Conservation (phyloP, 2,888 invertebrate genomes). For the Malacosoma neustria region DNA sequence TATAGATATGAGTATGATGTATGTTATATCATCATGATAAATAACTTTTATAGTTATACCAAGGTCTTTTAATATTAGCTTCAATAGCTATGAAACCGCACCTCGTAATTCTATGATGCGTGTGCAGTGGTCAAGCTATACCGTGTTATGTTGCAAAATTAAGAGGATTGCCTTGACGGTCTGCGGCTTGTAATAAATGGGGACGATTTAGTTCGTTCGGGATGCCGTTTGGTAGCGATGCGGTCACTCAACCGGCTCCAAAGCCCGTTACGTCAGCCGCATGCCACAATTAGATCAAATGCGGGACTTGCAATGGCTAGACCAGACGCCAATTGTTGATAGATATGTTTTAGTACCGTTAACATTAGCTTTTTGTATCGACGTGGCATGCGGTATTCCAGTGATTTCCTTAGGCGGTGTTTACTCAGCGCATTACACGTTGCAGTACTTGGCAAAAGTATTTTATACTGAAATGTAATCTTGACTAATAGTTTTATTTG, state of each 20-base stretch:
- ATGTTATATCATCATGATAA: no score
- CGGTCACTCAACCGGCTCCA: constrained; percentile 65
- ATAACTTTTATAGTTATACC: no score
- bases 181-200: constrained; percentile 28
- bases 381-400: constrained; percentile 33
- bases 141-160: constrained; percentile 39
- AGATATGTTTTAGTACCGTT: constrained; percentile 61
- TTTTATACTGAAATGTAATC: no score
- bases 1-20: no score
- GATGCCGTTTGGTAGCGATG: constrained; percentile 51
- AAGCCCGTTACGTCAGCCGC: constrained; percentile 65
- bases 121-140: constrained; percentile 35
- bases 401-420: constrained; percentile 26
- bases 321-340: constrained; percentile 49
- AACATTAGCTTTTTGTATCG: constrained; percentile 48
- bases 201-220: constrained; percentile 38
- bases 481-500: no score
- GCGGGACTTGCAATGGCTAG: constrained; percentile 53
- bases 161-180: constrained; percentile 30
- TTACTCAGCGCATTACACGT: no score
- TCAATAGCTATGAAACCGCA: constrained; percentile 27
- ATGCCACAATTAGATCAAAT: constrained; percentile 68
- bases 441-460: no score
- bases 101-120: constrained; percentile 29
- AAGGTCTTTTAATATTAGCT: constrained; percentile 29